phyloP scores from a whole-genome alignment of 2,113 vertebrate species.

The Ibidorhyncha struthersii region DNA sequence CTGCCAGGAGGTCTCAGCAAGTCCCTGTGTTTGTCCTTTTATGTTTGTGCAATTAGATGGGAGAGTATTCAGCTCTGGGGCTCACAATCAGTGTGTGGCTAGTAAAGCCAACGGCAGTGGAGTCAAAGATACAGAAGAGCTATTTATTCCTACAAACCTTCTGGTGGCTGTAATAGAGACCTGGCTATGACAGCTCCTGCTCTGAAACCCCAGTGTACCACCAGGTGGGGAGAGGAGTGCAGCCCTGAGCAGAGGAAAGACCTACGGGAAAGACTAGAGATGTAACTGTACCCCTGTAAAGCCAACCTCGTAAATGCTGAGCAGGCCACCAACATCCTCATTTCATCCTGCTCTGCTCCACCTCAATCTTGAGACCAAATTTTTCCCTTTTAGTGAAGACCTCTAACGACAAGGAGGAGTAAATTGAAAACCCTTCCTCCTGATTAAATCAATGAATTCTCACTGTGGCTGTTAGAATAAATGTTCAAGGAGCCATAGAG shows the following conservation, averaged over 20 bases:
- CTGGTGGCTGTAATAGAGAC: neutral
- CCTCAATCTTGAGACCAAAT: neutral
- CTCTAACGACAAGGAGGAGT: neutral
- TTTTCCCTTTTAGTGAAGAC: neutral
- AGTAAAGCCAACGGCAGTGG: neutral
- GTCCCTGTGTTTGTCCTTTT: neutral
- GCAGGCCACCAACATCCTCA: neutral
- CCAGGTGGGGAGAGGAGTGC: neutral
- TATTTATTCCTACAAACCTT: neutral
- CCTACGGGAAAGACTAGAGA: neutral
- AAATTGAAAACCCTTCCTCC: neutral
- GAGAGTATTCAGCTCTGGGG: neutral
- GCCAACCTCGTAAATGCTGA: neutral
- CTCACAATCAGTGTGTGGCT: neutral
- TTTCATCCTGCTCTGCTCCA: neutral
- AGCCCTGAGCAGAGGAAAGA: neutral
- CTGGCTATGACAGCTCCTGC: neutral
- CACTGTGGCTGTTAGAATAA: constrained; percentile 43
- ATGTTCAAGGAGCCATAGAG: constrained; percentile 13
- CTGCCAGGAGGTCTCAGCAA: neutral
- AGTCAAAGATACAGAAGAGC: neutral
- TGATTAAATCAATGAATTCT: constrained; percentile 48
- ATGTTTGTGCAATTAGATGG: neutral
- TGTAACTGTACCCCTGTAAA: neutral
- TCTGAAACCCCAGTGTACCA: neutral